phyloP scores from a whole-genome alignment of 2,797 vertebrate genomes.

The Siniperca undulata region DNA sequence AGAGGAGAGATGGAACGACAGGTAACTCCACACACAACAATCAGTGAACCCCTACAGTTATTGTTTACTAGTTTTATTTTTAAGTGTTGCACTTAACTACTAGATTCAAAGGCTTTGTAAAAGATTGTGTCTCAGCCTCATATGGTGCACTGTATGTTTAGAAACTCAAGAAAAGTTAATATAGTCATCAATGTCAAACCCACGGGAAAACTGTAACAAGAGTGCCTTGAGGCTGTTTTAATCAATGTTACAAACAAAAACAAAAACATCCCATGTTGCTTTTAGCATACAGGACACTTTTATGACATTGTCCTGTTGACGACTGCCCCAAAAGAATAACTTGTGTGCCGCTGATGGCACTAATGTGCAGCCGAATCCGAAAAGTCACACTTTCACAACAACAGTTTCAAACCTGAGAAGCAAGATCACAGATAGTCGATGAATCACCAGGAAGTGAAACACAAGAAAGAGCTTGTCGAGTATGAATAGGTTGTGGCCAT shows the following conservation, averaged over 20 bases:
- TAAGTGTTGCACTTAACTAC: slow-evolving; percentile 8
- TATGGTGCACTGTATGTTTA: not conserved
- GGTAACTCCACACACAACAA: slow-evolving; percentile 52
- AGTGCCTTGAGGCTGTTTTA: slow-evolving; percentile 1
- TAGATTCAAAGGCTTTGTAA: slow-evolving; percentile 26
- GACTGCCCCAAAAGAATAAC: not conserved
- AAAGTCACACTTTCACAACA: slow-evolving; percentile 28
- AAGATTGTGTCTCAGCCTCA: not conserved
- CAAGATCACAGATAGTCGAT: slow-evolving; percentile 22
- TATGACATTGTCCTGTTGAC: not conserved
- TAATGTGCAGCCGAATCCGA: slow-evolving; percentile 5
- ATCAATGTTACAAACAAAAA: not conserved
- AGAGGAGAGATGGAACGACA: slow-evolving; percentile 62
- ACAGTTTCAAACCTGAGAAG: slow-evolving; percentile 28
- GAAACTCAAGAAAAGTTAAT: slow-evolving; percentile 16
- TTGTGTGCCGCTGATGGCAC: not conserved
- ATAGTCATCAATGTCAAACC: slow-evolving; percentile 5
- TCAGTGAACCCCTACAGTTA: slow-evolving; percentile 37
- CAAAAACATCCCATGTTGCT: slow-evolving; percentile 9
- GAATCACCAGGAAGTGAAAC: slow-evolving; percentile 58
- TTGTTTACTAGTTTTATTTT: slow-evolving; percentile 45
- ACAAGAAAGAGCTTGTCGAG: slow-evolving; percentile 47
- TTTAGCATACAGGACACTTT: not conserved
- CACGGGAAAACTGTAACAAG: not conserved
- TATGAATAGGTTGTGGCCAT: slow-evolving; percentile 58